Evolutionary conservation across 2,113 vertebrate genomes (phyloP).

Genomic region (Riparia riparia): DNA sequence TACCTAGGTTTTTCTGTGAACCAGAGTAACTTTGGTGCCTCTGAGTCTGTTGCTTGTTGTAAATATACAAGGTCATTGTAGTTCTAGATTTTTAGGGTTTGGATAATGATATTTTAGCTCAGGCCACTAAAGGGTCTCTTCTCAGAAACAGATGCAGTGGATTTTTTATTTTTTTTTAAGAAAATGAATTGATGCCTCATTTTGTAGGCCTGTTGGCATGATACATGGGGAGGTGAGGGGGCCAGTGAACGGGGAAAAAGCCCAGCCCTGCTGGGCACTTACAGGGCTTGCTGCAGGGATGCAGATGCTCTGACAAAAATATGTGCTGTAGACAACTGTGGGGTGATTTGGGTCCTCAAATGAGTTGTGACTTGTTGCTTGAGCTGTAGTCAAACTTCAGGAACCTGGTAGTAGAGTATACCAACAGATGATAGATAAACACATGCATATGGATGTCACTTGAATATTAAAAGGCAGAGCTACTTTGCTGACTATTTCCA

Average conservation of each 20-base stretch:
- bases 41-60: not conserved
- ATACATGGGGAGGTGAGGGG: not conserved
- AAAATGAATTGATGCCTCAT: accelerated
- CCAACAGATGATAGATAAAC: not conserved
- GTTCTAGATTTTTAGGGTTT: not conserved
- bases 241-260: not conserved
- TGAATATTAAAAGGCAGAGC: not conserved
- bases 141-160: not conserved
- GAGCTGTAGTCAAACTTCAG: not conserved
- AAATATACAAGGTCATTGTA: not conserved
- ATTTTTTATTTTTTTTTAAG: not conserved
- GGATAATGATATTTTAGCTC: not conserved
- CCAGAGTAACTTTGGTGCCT: not conserved
- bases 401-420: not conserved
- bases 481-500: not conserved
- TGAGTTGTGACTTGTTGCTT: not conserved
- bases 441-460: not conserved
- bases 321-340: accelerated
- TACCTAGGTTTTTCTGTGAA: not conserved
- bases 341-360: not conserved
- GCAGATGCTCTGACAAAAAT: not conserved
- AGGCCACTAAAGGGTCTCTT: not conserved
- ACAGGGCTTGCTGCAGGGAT: accelerated
- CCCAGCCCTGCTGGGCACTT: not conserved
- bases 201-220: not conserved